A percentile compares a stretch with the other conserved stretches of the same genome.
These are phyloP conservation scores for Athene cunicularia DNA, from an alignment of 2,113 vertebrate genomes.

Conservation along the genomic window DNA sequence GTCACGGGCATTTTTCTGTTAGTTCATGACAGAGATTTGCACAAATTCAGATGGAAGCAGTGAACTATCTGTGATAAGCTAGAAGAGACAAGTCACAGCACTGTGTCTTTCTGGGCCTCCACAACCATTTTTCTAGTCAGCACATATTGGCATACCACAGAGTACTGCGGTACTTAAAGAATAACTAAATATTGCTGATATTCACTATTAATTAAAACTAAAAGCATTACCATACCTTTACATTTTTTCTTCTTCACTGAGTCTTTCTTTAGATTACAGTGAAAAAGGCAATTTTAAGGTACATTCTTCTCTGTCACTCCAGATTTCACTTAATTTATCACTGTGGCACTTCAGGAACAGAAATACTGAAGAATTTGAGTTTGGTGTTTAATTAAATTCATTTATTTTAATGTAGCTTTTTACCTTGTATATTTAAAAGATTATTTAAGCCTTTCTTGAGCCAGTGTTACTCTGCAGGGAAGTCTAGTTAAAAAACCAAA, in stretches of 20 bases:
- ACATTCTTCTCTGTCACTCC: conserved; percentile 37
- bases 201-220: neutral
- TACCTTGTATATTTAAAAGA: neutral
- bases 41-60: neutral
- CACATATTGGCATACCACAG: neutral
- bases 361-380: neutral
- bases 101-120: neutral
- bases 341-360: neutral
- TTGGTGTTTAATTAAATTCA: neutral
- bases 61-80: accelerated
- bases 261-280: neutral
- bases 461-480: neutral
- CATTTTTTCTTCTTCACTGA: neutral
- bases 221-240: neutral
- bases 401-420: conserved; percentile 23
- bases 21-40: neutral
- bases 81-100: neutral
- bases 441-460: neutral
- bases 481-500: neutral
- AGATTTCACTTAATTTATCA: conserved; percentile 39
- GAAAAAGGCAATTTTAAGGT: conserved; percentile 32
- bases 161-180: neutral
- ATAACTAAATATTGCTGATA: neutral
- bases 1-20: accelerated
- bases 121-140: neutral